A percentile compares a stretch with the other conserved stretches of the same genome.
Evolutionary conservation across 2,888 invertebrate genomes (phyloP).

Genomic region (Mayetiola destructor): DNA sequence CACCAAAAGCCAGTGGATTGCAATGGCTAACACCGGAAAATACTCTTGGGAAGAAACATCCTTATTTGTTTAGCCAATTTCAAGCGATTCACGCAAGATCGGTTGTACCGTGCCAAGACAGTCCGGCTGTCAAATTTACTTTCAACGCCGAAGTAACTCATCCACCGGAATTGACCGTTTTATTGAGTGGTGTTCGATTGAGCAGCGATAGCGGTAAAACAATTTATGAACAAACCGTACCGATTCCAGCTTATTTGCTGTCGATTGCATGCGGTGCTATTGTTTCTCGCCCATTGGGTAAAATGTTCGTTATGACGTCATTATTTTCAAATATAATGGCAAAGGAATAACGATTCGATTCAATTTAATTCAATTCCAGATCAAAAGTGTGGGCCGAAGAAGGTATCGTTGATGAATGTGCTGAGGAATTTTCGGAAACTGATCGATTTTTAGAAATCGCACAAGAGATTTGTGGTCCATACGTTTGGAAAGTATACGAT

Average conservation of each 20-base stretch:
- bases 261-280: conserved; percentile 79
- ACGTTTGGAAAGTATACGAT: conserved; percentile 86
- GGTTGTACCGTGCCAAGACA: conserved; percentile 83
- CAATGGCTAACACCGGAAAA: conserved; percentile 81
- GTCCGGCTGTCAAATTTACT: conserved; percentile 75
- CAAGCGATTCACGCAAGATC: conserved; percentile 77
- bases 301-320: conserved; percentile 34
- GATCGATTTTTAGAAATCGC: conserved; percentile 69
- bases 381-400: conserved; percentile 83
- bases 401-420: conserved; percentile 65
- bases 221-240: conserved; percentile 60
- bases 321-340: not conserved
- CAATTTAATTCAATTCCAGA: conserved; percentile 29
- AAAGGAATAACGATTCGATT: not conserved
- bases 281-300: conserved; percentile 59
- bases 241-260: conserved; percentile 78
- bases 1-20: conserved; percentile 63
- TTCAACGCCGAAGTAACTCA: conserved; percentile 63
- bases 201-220: conserved; percentile 31
- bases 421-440: conserved; percentile 80
- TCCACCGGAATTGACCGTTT: conserved; percentile 56
- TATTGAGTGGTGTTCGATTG: conserved; percentile 73
- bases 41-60: conserved; percentile 73
- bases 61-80: conserved; percentile 70
- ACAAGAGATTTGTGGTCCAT: conserved; percentile 71